phyloP scores from a whole-genome alignment of 2,888 invertebrate species.

The Drosophila incognita region DNA sequence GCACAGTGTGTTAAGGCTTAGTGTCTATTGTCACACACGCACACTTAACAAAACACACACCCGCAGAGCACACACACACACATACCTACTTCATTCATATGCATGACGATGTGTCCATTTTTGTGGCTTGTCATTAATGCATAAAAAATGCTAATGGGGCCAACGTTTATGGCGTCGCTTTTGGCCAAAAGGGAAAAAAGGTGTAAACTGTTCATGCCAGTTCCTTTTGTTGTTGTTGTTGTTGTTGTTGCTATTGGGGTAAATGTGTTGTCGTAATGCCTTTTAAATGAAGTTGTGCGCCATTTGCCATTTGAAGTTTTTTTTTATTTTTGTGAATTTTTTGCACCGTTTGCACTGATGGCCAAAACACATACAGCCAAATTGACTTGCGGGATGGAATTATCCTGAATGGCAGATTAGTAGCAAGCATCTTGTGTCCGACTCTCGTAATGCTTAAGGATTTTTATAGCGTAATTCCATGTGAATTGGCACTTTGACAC shows the following conservation, averaged over 20 bases:
- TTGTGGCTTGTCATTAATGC: constrained; percentile 80
- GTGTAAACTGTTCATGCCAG: constrained; percentile 70
- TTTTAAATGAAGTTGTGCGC: constrained; percentile 79
- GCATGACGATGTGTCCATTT: constrained; percentile 79
- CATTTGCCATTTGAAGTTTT: constrained; percentile 78
- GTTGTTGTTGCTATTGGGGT: constrained; percentile 50
- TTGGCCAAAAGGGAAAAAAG: constrained; percentile 57
- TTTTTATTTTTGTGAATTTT: constrained; percentile 55
- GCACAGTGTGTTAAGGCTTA: constrained; percentile 68
- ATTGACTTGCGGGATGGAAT: constrained; percentile 62
- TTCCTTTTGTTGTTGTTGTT: constrained; percentile 30
- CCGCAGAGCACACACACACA: background rate
- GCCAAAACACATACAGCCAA: constrained; percentile 50
- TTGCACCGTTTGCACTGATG: constrained; percentile 72
- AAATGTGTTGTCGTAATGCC: constrained; percentile 74
- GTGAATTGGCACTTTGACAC: constrained; percentile 61
- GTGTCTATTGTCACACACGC: constrained; percentile 71
- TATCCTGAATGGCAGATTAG: constrained; percentile 73
- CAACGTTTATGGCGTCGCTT: constrained; percentile 72
- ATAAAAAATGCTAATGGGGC: constrained; percentile 77
- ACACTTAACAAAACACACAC: constrained; percentile 16
- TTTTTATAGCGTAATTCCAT: constrained; percentile 72
- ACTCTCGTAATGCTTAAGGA: constrained; percentile 67
- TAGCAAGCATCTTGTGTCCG: constrained; percentile 42
- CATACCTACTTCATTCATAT: constrained; percentile 66